These are phyloP conservation scores for Pipistrellus pygmaeus DNA, from an alignment of 2,797 vertebrate species.

Conservation along the genomic window DNA sequence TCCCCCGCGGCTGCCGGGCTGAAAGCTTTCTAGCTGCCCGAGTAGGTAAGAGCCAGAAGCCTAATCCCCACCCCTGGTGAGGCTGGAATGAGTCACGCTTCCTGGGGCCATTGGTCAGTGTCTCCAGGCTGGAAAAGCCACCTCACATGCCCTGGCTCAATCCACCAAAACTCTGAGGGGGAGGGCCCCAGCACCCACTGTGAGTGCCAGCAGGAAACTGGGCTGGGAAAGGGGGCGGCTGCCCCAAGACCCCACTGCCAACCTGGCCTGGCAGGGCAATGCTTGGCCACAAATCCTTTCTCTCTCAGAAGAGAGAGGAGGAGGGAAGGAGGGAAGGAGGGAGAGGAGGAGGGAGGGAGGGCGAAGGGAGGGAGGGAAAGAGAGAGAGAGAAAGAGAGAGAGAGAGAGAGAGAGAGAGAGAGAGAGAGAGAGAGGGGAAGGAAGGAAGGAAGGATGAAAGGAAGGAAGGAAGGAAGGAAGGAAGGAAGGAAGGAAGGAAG, in stretches of 20 bases:
- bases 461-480: neutral
- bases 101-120: neutral
- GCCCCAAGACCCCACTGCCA: neutral
- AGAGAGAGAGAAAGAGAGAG: neutral
- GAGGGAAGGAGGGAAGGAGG: too few species aligned
- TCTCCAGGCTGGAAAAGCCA: constrained; percentile 4
- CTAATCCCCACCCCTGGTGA: neutral
- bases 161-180: neutral
- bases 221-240: neutral
- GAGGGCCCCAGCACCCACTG: neutral
- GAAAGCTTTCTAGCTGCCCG: neutral
- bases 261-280: neutral
- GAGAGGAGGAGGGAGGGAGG: too few species aligned
- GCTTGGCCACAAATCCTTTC: neutral
- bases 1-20: neutral
- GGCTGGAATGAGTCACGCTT: neutral
- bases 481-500: too few species aligned
- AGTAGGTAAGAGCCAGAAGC: neutral
- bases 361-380: neutral
- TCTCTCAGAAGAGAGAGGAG: neutral
- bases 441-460: neutral
- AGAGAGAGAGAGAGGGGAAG: neutral
- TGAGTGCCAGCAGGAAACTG: neutral
- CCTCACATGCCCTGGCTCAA: neutral
- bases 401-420: neutral